phyloP scores from a whole-genome alignment of 2,113 vertebrate species.

The Chitala chitala region DNA sequence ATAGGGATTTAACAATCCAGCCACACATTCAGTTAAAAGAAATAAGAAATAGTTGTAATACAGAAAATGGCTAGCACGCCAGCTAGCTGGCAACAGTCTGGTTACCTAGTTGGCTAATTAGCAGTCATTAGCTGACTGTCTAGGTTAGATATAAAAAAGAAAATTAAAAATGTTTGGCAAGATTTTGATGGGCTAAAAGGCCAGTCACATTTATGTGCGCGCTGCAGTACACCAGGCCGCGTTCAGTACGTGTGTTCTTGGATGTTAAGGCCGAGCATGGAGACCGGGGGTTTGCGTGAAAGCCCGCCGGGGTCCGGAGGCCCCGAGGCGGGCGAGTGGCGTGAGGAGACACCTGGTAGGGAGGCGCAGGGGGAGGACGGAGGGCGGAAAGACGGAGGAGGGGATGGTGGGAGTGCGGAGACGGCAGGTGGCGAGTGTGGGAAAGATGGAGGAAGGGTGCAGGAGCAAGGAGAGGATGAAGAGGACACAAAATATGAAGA shows the following conservation, averaged over 20 bases:
- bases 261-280: constrained; percentile 51
- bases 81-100: constrained; percentile 2
- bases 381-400: constrained; percentile 29
- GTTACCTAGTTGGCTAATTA: constrained; percentile 14
- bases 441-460: constrained; percentile 14
- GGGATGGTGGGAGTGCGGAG: constrained; percentile 31
- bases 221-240: neutral
- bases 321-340: constrained; percentile 29
- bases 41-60: neutral
- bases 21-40: neutral
- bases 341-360: constrained; percentile 53
- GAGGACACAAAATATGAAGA: constrained; percentile 56
- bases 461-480: constrained; percentile 15
- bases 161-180: neutral
- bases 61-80: constrained; percentile 10
- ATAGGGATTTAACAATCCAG: neutral
- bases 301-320: constrained; percentile 50
- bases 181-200: neutral
- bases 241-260: neutral
- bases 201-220: neutral
- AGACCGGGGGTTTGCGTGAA: constrained; percentile 55
- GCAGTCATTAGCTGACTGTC: neutral
- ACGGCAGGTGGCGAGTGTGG: constrained; percentile 28
- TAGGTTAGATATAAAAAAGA: neutral
- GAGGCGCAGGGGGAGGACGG: constrained; percentile 41